Evolutionary conservation across 2,888 invertebrate genomes (phyloP).

Genomic region (Scaptomyza flava): DNA sequence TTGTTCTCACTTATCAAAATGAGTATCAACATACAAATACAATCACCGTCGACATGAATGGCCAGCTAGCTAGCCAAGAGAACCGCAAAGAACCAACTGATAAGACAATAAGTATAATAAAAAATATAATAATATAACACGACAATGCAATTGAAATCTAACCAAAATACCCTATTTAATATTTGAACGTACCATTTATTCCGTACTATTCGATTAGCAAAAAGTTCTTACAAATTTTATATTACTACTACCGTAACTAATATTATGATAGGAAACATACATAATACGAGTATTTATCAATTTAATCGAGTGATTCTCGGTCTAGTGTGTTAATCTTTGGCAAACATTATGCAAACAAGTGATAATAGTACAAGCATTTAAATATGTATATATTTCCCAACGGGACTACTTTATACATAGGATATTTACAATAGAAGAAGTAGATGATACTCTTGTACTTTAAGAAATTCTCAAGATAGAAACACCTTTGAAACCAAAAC

Average conservation of each 20-base stretch:
- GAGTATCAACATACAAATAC: conserved; percentile 9
- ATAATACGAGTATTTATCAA: background rate
- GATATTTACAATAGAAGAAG: no score
- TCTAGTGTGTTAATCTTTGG: no score
- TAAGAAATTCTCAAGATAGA: background rate
- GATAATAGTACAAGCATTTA: no score
- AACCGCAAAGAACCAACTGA: conserved; percentile 22
- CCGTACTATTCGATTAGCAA: conserved; percentile 19
- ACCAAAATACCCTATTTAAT: conserved; percentile 13
- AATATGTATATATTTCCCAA: no score
- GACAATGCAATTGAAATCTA: conserved; percentile 25
- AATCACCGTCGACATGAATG: conserved; percentile 30
- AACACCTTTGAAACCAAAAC: background rate
- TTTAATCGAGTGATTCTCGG: no score
- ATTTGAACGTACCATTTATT: conserved; percentile 4
- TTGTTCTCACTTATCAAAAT: conserved; percentile 31
- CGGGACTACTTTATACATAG: no score
- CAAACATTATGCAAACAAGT: no score
- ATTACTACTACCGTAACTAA: no score
- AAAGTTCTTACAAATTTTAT: no score
- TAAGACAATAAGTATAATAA: conserved; percentile 21
- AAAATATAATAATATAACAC: background rate
- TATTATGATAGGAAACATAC: background rate
- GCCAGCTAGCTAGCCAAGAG: conserved; percentile 6
- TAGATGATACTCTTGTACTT: no score